A percentile compares a stretch with the other conserved stretches of the same genome.
Evolutionary conservation across 2,888 invertebrate genomes (phyloP).

Genomic region (Caenorhabditis virilis): DNA sequence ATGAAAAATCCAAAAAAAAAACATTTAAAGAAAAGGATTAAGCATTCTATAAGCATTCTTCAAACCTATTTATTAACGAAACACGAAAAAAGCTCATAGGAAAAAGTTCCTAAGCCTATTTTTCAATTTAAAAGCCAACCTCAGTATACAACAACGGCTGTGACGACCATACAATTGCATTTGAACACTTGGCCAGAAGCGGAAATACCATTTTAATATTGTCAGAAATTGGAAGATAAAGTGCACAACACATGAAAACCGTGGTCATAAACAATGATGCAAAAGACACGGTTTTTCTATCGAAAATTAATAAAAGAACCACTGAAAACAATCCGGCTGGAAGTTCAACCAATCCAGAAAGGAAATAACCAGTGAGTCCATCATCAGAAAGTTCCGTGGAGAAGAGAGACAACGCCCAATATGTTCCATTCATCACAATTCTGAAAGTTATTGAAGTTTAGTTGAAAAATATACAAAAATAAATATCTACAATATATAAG

Average conservation of each 20-base stretch:
- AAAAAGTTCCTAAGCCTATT: no score
- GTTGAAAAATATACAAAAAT: background rate
- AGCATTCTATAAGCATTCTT: background rate
- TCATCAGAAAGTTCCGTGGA: conserved; percentile 64
- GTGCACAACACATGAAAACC: conserved; percentile 28
- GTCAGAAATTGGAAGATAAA: conserved; percentile 32
- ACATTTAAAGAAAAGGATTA: no score
- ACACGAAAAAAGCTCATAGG: no score
- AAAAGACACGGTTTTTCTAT: conserved; percentile 42
- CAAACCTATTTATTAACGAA: no score
- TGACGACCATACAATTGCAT: conserved; percentile 61
- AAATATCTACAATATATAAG: conserved; percentile 54
- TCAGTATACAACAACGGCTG: conserved; percentile 61
- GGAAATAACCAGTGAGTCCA: conserved; percentile 64
- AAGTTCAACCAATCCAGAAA: conserved; percentile 64
- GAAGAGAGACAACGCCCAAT: conserved; percentile 66
- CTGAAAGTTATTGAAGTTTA: conserved; percentile 26
- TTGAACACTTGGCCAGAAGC: conserved; percentile 60
- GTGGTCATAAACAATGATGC: conserved; percentile 24
- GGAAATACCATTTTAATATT: conserved; percentile 51
- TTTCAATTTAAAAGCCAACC: no score
- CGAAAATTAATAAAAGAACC: conserved; percentile 32
- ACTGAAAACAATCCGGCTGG: conserved; percentile 59
- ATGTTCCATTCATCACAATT: conserved; percentile 63
- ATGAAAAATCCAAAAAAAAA: no score